A percentile compares a stretch with the other conserved stretches of the same genome.
Conservation (phyloP, 2,888 invertebrate genomes). For the Drosophila rellima region DNA sequence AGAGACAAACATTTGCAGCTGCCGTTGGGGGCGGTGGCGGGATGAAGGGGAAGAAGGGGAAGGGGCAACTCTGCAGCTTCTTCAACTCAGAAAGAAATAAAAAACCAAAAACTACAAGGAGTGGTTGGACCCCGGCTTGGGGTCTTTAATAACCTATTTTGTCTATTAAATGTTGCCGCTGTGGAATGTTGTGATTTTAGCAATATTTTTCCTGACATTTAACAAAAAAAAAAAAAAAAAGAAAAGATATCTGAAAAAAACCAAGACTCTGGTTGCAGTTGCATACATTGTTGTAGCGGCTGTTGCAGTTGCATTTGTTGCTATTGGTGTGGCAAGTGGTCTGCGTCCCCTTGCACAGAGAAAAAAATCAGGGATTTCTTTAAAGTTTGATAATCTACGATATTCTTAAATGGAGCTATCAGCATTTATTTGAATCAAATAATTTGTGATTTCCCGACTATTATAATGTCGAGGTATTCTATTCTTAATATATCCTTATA, state of each 20-base stretch:
- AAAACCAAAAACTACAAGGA: constrained; percentile 9
- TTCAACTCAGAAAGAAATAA: constrained; percentile 7
- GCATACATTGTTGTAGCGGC: constrained; percentile 18
- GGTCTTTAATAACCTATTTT: constrained; percentile 63
- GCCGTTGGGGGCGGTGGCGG: constrained; percentile 20
- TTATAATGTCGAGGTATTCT: too few species aligned
- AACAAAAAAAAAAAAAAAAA: constrained; percentile 13
- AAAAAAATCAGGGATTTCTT: too few species aligned
- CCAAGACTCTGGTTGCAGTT: constrained; percentile 11
- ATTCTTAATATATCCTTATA: too few species aligned
- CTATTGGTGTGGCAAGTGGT: constrained; percentile 67
- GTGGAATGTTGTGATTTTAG: constrained; percentile 54
- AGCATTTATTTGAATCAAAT: too few species aligned
- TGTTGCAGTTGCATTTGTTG: constrained; percentile 12
- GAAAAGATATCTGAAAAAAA: not conserved
- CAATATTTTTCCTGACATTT: constrained; percentile 66
- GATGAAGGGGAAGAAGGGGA: not conserved
- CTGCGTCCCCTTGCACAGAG: not conserved
- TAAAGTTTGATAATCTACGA: too few species aligned
- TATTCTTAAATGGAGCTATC: too few species aligned
- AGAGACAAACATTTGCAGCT: constrained; percentile 25
- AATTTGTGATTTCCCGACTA: too few species aligned
- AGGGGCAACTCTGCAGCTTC: constrained; percentile 20
- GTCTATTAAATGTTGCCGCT: constrained; percentile 54
- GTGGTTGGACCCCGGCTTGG: constrained; percentile 18